Evolutionary conservation across 2,113 vertebrate genomes (phyloP), one percentile per base, ranked within the genome.

Genomic region (Mastomys coucha): DNA sequence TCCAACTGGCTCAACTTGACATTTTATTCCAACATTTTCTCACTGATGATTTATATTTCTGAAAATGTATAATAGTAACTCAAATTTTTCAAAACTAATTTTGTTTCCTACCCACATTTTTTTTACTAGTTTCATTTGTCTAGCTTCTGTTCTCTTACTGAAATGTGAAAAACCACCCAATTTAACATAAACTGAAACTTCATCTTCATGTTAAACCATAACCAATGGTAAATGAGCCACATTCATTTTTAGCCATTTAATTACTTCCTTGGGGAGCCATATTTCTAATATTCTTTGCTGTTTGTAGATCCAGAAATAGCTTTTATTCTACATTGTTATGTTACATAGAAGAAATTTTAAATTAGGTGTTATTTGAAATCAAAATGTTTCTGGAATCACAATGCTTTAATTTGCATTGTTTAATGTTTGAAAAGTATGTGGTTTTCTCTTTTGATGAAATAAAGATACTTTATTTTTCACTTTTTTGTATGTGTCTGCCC

Each of bases 351-450:
- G 8, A 0, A 2, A 33, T 31, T 78, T 96, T 96, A 84, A 93
- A 60, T 81, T 94, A 80, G 56, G 69, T 94, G 93, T 93, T 88
- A 95, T 77, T 90, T 89, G 53, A 81, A 17, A 90, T 3, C 53
- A 5, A 89, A 82, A 82, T 75, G 0, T 87, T 96, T 80, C 12
- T 56, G 81, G 19, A 91, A 89, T 77, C 33, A 60, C n/a, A 95
- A 96, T 93, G 28, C 24, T 24, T 88, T 91, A 39, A 36, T 65
- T 7, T 93, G 4, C 11, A 17, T 8, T 69, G 78, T n/a, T 67
- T 72, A 81, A 89, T 91, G 89, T 86, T 16, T 78, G 22, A 92
- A 95, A 58, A 78, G 53, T n/a, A 69, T 70, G 7, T 4, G 56
- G 24, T 31, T 91, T 94, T 94, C 19, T 28, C 7, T 82, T 58